Conservation (phyloP, 2,888 invertebrate species). For the Meganola albula region DNA sequence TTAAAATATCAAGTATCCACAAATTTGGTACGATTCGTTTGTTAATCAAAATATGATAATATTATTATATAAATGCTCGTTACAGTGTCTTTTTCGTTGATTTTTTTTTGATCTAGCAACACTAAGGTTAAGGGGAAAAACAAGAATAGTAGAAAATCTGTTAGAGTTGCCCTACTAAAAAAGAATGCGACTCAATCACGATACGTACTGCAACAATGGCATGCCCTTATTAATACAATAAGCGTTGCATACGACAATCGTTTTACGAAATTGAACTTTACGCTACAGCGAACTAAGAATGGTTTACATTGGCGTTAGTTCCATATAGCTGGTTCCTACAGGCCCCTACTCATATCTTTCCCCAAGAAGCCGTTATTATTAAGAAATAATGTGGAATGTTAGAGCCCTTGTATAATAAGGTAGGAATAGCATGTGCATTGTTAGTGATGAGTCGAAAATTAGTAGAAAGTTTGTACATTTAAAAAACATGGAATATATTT, state of each 20-base stretch:
- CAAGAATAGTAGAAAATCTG: constrained; percentile 39
- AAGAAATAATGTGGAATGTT: constrained; percentile 54
- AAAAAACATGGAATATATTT: too few species aligned
- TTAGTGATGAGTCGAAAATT: constrained; percentile 77
- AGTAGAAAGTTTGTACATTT: constrained; percentile 39
- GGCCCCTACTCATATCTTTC: constrained; percentile 39
- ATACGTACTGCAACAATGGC: constrained; percentile 75
- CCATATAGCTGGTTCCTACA: constrained; percentile 39
- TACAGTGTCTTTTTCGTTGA: constrained; percentile 71
- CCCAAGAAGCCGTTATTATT: constrained; percentile 47
- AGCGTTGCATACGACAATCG: constrained; percentile 76
- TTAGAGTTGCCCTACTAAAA: constrained; percentile 34
- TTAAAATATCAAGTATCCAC: constrained; percentile 56
- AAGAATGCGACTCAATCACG: constrained; percentile 67
- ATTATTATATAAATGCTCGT: constrained; percentile 67
- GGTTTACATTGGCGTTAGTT: constrained; percentile 30
- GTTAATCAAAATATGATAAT: constrained; percentile 25
- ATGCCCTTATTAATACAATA: constrained; percentile 75
- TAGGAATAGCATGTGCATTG: constrained; percentile 44
- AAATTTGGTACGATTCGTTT: constrained; percentile 64
- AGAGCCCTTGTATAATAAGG: constrained; percentile 57
- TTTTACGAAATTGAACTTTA: constrained; percentile 33
- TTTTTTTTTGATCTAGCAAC: constrained; percentile 57
- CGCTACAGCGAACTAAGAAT: constrained; percentile 55
- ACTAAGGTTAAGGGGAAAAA: constrained; percentile 43